Percentiles rank a stretch among this genome's conserved stretches.
These are phyloP conservation scores for Todus mexicanus DNA, from an alignment of 2,797 vertebrate species.

Conservation along the genomic window DNA sequence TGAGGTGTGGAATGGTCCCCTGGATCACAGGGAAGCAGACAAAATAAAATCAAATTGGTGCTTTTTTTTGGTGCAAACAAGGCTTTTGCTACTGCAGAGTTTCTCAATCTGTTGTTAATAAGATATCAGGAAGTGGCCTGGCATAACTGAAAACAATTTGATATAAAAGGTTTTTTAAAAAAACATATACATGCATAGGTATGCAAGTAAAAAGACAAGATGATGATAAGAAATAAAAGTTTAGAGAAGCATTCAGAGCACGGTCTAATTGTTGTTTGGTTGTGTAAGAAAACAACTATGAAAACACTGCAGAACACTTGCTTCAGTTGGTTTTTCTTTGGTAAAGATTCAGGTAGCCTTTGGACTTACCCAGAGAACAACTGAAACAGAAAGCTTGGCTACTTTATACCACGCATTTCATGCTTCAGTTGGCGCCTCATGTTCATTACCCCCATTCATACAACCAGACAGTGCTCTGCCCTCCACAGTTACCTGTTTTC, in stretches of 20 bases:
- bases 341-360: background rate
- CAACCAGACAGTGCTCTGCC: background rate
- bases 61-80: background rate
- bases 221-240: background rate
- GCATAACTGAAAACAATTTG: background rate
- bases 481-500: background rate
- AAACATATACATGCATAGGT: background rate
- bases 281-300: background rate
- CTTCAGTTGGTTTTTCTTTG: background rate
- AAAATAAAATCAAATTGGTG: background rate
- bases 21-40: background rate
- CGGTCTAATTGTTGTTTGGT: background rate
- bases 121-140: background rate
- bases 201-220: background rate
- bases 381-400: background rate
- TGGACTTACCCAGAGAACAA: background rate
- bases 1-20: background rate
- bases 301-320: background rate
- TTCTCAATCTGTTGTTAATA: background rate
- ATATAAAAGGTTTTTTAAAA: background rate
- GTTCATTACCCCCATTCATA: background rate
- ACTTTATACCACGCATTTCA: background rate
- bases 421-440: fast-evolving
- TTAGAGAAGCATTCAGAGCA: background rate
- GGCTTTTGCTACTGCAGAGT: background rate